These are phyloP conservation scores for Agelastica alni DNA, from an alignment of 2,888 invertebrate genomes.

Conservation along the genomic window DNA sequence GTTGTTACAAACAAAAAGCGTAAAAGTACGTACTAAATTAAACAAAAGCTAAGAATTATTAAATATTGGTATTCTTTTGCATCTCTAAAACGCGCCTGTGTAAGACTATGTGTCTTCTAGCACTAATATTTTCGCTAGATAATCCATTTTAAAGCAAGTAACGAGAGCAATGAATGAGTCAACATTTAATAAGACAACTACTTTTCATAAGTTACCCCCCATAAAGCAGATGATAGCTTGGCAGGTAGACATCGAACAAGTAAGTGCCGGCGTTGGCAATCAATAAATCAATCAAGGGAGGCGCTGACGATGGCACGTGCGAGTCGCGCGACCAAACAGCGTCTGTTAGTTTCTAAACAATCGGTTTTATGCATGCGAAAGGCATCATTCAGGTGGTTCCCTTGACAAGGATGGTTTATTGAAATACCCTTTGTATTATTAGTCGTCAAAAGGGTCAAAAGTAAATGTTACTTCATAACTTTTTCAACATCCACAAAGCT, in stretches of 20 bases:
- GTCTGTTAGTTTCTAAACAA: slow-evolving; percentile 26
- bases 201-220: neutral
- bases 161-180: slow-evolving; percentile 1
- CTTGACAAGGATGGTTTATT: slow-evolving; percentile 31
- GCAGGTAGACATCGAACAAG: slow-evolving; percentile 16
- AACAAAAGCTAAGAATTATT: too few relatives aligned
- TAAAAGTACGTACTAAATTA: too few relatives aligned
- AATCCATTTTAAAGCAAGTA: too few relatives aligned
- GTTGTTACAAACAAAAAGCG: too few relatives aligned
- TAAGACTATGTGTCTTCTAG: too few relatives aligned
- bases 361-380: slow-evolving; percentile 28
- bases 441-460: slow-evolving; percentile 23
- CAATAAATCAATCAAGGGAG: slow-evolving; percentile 36
- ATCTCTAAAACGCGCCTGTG: too few relatives aligned
- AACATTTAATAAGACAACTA: slow-evolving; percentile 13
- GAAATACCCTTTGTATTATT: slow-evolving; percentile 29
- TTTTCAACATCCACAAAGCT: too few relatives aligned
- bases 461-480: slow-evolving; percentile 24
- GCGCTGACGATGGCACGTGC: slow-evolving; percentile 34
- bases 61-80: too few relatives aligned
- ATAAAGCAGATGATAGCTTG: slow-evolving; percentile 3
- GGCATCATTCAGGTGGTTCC: slow-evolving; percentile 33
- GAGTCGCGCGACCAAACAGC: slow-evolving; percentile 27
- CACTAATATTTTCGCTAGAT: too few relatives aligned
- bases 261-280: slow-evolving; percentile 29